Conservation (phyloP, 1,140 invertebrate species). For the Helicoverpa zea region DNA sequence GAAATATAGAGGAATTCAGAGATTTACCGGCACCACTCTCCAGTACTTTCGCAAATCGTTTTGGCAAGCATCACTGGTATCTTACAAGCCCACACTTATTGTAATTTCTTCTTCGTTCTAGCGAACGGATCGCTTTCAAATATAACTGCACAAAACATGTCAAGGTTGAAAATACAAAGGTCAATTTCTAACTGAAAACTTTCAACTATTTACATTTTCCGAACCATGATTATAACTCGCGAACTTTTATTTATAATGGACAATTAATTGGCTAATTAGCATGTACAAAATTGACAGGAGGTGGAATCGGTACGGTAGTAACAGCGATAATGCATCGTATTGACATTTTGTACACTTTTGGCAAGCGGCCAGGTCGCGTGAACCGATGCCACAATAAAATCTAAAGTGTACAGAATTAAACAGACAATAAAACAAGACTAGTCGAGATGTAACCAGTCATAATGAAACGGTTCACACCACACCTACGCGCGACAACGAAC, state of each 20-base stretch:
- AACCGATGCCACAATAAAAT: slow-evolving; percentile 75
- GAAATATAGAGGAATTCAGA: slow-evolving; percentile 49
- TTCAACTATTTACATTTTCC: not conserved
- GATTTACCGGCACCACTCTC: slow-evolving; percentile 54
- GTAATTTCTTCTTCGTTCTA: slow-evolving; percentile 52
- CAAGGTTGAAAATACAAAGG: slow-evolving; percentile 55
- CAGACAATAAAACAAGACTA: slow-evolving; percentile 66
- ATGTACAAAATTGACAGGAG: slow-evolving; percentile 44
- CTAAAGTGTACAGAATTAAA: slow-evolving; percentile 70
- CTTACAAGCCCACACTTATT: slow-evolving; percentile 62
- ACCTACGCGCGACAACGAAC: slow-evolving; percentile 35
- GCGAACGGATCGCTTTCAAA: slow-evolving; percentile 53
- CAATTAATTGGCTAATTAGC: slow-evolving; percentile 13
- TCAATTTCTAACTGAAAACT: slow-evolving; percentile 40
- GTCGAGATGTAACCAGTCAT: slow-evolving; percentile 65
- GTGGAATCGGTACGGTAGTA: slow-evolving; percentile 66
- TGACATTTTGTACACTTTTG: slow-evolving; percentile 81
- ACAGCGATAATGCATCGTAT: slow-evolving; percentile 83
- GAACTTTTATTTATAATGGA: not conserved
- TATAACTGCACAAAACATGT: slow-evolving; percentile 65
- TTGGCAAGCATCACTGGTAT: slow-evolving; percentile 71
- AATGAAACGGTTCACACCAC: slow-evolving; percentile 42
- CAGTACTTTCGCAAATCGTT: slow-evolving; percentile 57
- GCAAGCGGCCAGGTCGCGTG: slow-evolving; percentile 72
- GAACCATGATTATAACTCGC: not conserved